Evolutionary conservation across 2,113 vertebrate genomes (phyloP).

Genomic region (Eublepharis macularius): DNA sequence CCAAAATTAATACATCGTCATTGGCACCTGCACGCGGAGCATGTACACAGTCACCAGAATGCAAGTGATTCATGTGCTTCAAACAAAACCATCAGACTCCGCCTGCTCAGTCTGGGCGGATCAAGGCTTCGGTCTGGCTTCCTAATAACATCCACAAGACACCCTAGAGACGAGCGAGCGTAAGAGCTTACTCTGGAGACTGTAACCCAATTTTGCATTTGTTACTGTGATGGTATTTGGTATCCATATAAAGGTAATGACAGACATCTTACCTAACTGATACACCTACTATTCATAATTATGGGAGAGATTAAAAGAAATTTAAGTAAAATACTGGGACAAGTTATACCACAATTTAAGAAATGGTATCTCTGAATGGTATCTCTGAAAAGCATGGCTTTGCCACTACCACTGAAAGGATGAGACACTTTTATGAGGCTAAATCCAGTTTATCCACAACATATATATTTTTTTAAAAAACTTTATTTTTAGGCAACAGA

Average conservation of each 20-base stretch:
- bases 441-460: background rate
- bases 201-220: background rate
- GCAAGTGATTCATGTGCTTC: background rate
- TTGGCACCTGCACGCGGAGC: background rate
- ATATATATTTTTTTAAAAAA: background rate
- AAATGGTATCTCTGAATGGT: background rate
- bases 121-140: background rate
- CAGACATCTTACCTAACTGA: background rate
- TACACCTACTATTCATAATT: background rate
- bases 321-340: background rate
- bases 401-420: background rate
- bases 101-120: background rate
- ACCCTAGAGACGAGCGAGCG: background rate
- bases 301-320: background rate
- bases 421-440: background rate
- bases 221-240: background rate
- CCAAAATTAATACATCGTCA: background rate
- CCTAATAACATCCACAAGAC: background rate
- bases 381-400: background rate
- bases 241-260: background rate
- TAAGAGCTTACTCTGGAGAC: background rate
- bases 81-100: background rate
- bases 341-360: background rate
- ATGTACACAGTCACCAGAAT: conserved; percentile 1
- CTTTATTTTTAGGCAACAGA: background rate